Base-by-base conservation (phyloP, 2,888 invertebrate species). In the Pristionchus arcanus region DNA sequence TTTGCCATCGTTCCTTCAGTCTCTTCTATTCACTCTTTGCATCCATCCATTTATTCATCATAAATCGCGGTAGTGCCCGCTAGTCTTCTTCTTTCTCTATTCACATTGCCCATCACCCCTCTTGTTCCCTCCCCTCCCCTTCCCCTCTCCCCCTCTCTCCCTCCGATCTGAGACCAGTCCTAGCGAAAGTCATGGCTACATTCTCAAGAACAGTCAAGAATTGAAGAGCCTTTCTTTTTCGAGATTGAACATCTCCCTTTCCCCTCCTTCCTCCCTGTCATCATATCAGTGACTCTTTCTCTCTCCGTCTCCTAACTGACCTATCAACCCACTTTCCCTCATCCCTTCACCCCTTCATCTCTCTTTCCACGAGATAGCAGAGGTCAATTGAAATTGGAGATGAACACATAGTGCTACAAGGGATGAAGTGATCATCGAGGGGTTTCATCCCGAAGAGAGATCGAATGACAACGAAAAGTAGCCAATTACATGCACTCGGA, bases 321-420 rank as follows among this genome's bases (percentile, higher is more conserved):
- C 85, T 63, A 85, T 85, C 85, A 85, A 85, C 85, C 85, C 63
- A 85, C 85, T 85, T 85, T 85, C 85, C 59, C 84, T 28, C 83
- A 21, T 55, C 66, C 66, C 31, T 28, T 31, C 71, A 34, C 28
- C 81, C 34, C 77, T 28, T 53, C 81, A 11, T 81, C 49, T 53
- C 81, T 34, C n/a, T 53, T n/a, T n/a, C n/a, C 49, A 15, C 49
- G 37, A 81, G 81, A n/a, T 34, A 81, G 81, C 49, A 81, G 55
- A 85, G 85, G 85, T 85, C 85, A 85, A 37, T 59, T 63, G 85
- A 85, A 85, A 85, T 55, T 2, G 59, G 63, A 85, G 55, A 85
- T 25, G 85, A 85, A 85, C 63, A 63, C 63, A 28, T 4, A 16
- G 34, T 85, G 55, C 42, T 83, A 55, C 83, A 25, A 85, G 81